Base-by-base conservation (phyloP, 2,113 vertebrate genomes). In the Turdus rufiventris region DNA sequence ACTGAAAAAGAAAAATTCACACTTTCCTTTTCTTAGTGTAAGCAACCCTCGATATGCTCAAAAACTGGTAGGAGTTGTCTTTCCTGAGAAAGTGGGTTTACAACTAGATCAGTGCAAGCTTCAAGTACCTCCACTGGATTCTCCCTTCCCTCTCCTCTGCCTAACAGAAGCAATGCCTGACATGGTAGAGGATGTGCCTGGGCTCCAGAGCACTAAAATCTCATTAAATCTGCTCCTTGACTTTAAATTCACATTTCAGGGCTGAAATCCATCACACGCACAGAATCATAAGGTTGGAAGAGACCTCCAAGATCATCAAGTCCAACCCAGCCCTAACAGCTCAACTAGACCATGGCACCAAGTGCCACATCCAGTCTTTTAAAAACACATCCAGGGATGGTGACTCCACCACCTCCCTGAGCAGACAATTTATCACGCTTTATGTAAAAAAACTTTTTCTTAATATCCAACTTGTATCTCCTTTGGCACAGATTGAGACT, bases 151-250 rank as follows among this genome's bases (percentile, higher is more conserved):
- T 45, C 28, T 89, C 34, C 18, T 78, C 50, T 31, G 20, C 25
- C 45, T 51, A 54, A 47, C 1, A 89, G 33, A 60, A 80, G 60
- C 40, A 57, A 19, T 43, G 18, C 21, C 65, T n/a, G 31, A 31
- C 7, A 34, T 0, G 1, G 67, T 31, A 70, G 0, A 4, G 38
- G 53, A 61, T 2, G 4, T 28, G 8, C 36, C 18, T 10, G 29
- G 40, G 14, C 57, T 34, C 51, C 17, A 47, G 38, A 91, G 38
- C 31, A 31, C 56, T 74, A 53, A 67, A 71, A 48, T 40, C 18
- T 60, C 36, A 70, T 60, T 12, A 85, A 66, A 21, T 48, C 36
- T 45, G 16, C 47, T 88, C 56, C 18, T 77, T 28, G n/a, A 80
- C 56, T 33, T 91, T 54, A 68, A 53, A 18, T 65, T 42, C 63